Evolutionary conservation across 1,140 invertebrate genomes (phyloP), one percentile per base, ranked within the genome.

Genomic region (Ceratina japonica): DNA sequence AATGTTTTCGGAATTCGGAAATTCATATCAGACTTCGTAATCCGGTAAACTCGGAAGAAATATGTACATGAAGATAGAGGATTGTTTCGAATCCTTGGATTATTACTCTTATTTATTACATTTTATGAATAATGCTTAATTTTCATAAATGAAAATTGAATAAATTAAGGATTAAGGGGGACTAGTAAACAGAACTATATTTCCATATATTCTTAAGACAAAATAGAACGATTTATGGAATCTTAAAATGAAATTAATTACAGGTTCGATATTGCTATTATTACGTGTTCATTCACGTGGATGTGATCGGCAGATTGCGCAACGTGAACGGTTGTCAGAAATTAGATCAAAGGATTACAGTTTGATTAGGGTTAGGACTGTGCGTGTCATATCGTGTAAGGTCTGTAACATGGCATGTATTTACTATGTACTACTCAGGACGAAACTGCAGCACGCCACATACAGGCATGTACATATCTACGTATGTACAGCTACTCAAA

Each of bases 271-370:
- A 12, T 18, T 2, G 12, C 3, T 44, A 8, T n/a, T 5, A 15
- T 3, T 31, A 8, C 49, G 2, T 5, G 1, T 22, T 66, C 4
- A 12, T 44, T 49, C 44, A 49, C 37, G 15, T 51, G 64, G 13
- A 24, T 16, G 5, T 66, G 64, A 66, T 66, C 64, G 8, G 64
- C 20, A 20, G 44, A 66, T 66, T 24, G 13, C 22, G 15, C 16
- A 49, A 24, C 44, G 10, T 5, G 44, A 66, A 66, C 24, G 20
- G 20, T 10, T 66, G 64, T 66, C 64, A 66, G 64, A 51, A 66
- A 66, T 66, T 66, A 66, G 44, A 66, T 24, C 44, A 66, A 66
- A 66, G 64, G 44, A 27, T 49, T 66, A 18, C 20, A 66, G 37
- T 24, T 66, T 18, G 44, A 44, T 66, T 51, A 51, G 44, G 37